Evolutionary conservation across 2,113 vertebrate species (phyloP), one percentile per base, ranked within the genome.

Genomic region (Xenopus laevis): DNA sequence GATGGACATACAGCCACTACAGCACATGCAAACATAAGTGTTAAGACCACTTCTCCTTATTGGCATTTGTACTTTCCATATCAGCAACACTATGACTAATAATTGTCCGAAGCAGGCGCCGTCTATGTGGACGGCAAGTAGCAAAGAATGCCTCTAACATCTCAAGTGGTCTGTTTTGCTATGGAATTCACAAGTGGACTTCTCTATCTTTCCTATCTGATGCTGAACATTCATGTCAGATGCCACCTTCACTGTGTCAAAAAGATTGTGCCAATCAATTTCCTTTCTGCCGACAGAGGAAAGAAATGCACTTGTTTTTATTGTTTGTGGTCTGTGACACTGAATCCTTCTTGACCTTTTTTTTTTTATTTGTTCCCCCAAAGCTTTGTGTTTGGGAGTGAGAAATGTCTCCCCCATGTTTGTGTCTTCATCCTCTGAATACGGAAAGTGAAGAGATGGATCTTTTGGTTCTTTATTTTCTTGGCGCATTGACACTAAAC

Each of bases 191-290:
- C 62, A 65, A 68, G 72, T 50, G 53, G 55, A 68, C 72, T 30
- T 67, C 60, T 20, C 45, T 46, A 68, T 75, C 65, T 68, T 27
- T 27, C 9, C 7, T 55, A 27, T 27, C 23, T 27, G 23, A 27
- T 27, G 23, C 23, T 27, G 23, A 27, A 27, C 23, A 27, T 27
- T 27, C 23, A 27, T 87, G 84, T 83, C 58, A 72, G 72, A 79
- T 72, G 72, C 59, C 79, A 58, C 69, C 73, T 79, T 84, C 79
- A 74, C 80, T 81, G 83, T 85, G 82, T 89, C 82, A 78, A 83
- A 83, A 83, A 82, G 83, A 81, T 80, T 33, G 83, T 88, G 90
- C 90, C 89, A 88, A 85, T 83, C 80, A 85, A 85, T 87, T 85
- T 89, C 89, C 4, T 8, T 2, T 7, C 53, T 16, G 53, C 9